Evolutionary conservation across 2,113 vertebrate genomes (phyloP), one percentile per base, ranked within the genome.

Genomic region (Bufo gargarizans): DNA sequence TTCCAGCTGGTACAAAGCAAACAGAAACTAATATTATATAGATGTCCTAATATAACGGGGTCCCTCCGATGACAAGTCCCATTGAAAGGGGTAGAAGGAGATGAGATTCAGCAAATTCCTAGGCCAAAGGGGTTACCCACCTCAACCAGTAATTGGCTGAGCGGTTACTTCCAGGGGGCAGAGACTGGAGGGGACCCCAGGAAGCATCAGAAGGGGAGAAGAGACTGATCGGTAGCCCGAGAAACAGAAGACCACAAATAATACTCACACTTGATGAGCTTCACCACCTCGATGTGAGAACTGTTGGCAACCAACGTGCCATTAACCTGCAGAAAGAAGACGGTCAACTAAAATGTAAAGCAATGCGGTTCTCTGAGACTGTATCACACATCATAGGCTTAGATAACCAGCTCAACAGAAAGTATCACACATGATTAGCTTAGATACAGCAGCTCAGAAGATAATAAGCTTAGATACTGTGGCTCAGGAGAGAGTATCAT

Each of bases 211-310:
- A 33, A 33, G 33, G 33, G 33, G 1, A 33, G 33, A 33, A 1
- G 33, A 33, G 33, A 33, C 33, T 33, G 33, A 33, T 33, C 33
- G 33, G 33, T 33, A 33, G 2, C 12, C 13, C 16, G 17, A 16
- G 4, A 16, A 17, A 13, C 16, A 17, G 58, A 17, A 14, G 58
- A 4, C 22, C n/a, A n/a, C 22, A 53, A 11, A 22, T 78, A 50
- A 43, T 20, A 95, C 97, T 97, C 91, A 99, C 98, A 97, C 92
- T 98, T 98, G 93, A 99, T 99, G 88, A 99, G 96, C 92, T 97
- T 98, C 61, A 99, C 97, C 83, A 99, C 97, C 89, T 99, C 97
- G 86, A 98, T 95, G 89, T 99, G 98, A 4, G 98, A 97, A 94
- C 97, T 97, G 90, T 97, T 96, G 81, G 97, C 96, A 90, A 99